These are phyloP conservation scores for Cristatella mucedo DNA, from an alignment of 2,888 invertebrate genomes.

Conservation along the genomic window DNA sequence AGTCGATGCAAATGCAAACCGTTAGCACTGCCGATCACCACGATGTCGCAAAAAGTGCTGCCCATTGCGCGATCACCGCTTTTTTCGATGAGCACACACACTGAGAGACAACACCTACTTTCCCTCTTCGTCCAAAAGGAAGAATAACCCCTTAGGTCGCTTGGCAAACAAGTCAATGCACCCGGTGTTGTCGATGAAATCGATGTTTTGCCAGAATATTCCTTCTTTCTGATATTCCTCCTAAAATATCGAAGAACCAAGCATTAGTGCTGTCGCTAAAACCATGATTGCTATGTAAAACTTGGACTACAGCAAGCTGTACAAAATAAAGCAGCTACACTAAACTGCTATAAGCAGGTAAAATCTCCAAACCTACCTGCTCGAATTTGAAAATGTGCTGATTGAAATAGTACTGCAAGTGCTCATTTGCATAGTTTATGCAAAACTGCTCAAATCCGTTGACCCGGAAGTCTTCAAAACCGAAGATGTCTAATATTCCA, in stretches of 20 bases:
- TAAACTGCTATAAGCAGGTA: background rate
- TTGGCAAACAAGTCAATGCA: slow-evolving; percentile 81
- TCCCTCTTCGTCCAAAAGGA: slow-evolving; percentile 86
- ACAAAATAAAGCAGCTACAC: background rate
- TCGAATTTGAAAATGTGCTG: slow-evolving; percentile 96
- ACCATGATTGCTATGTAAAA: no score
- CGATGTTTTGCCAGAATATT: slow-evolving; percentile 85
- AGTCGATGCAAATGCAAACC: no score
- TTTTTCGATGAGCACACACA: no score
- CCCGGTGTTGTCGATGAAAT: slow-evolving; percentile 85
- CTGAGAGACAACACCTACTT: slow-evolving; percentile 57
- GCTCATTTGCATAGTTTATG: slow-evolving; percentile 93
- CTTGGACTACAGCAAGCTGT: no score
- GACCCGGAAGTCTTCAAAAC: slow-evolving; percentile 76
- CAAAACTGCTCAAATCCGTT: slow-evolving; percentile 86
- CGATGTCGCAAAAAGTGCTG: no score
- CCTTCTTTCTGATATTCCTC: slow-evolving; percentile 85
- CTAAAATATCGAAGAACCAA: slow-evolving; percentile 42
- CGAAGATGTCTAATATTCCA: slow-evolving; percentile 86
- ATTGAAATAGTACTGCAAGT: slow-evolving; percentile 90
- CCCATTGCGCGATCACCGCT: no score
- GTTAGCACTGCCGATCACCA: no score
- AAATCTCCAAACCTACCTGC: slow-evolving; percentile 29
- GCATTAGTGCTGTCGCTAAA: background rate
- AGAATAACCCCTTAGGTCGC: slow-evolving; percentile 71